phyloP scores from a whole-genome alignment of 2,888 invertebrate species.

The Cantharis flavilabris region DNA sequence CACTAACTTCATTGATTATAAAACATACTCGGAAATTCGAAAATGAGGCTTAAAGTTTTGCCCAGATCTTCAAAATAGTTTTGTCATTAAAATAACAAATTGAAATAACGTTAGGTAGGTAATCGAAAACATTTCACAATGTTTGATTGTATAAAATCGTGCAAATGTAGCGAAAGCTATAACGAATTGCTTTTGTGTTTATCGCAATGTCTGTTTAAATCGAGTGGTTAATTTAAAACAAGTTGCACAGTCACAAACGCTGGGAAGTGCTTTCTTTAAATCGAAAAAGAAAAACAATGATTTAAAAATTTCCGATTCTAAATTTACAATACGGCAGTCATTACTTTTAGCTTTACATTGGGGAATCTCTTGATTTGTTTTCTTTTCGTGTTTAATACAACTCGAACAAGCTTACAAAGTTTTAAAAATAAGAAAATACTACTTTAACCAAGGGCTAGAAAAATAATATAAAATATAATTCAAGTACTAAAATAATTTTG shows the following conservation, averaged over 20 bases:
- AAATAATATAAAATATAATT: neutral
- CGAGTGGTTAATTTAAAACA: slow-evolving; percentile 1
- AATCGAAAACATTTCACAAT: slow-evolving; percentile 1
- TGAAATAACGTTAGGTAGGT: neutral
- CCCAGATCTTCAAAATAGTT: neutral
- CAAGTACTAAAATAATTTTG: neutral
- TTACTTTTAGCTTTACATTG: neutral
- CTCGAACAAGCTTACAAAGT: neutral
- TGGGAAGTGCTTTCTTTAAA: neutral
- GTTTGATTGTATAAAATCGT: slow-evolving; percentile 1
- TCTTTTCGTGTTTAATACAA: neutral
- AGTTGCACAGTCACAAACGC: neutral
- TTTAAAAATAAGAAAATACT: neutral
- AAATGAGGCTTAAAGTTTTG: neutral
- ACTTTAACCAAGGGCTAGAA: neutral
- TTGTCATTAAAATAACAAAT: neutral
- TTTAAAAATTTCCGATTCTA: neutral
- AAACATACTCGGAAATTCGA: neutral
- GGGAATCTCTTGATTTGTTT: neutral
- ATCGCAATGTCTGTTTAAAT: slow-evolving; percentile 1
- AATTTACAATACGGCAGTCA: neutral
- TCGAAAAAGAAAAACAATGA: neutral
- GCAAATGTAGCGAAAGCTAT: slow-evolving; percentile 1
- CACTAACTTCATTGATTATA: slow-evolving; percentile 13
- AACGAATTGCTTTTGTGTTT: neutral